Conservation (phyloP, 2,113 vertebrate genomes). For the Rutilus rutilus region DNA sequence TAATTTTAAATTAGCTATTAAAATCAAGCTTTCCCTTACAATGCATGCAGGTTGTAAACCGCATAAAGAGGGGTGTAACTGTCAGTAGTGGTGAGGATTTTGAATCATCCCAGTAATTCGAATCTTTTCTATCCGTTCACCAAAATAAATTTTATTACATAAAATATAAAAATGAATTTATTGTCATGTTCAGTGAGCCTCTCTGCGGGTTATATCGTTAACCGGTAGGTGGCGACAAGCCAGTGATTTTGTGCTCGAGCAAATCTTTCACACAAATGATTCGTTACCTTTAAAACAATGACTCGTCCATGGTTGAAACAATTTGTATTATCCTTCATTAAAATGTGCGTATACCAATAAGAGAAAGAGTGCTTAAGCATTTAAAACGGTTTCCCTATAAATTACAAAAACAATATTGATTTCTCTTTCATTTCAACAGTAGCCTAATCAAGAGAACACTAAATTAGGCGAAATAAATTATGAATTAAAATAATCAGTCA, state of each 20-base stretch:
- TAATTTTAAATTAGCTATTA: not conserved
- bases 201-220: not conserved
- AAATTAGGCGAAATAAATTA: not conserved
- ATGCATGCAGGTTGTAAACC: not conserved
- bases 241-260: not conserved
- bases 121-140: not conserved
- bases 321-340: not conserved
- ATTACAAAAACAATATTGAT: not conserved
- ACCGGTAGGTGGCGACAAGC: not conserved
- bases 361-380: not conserved
- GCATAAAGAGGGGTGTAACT: not conserved
- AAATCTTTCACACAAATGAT: not conserved
- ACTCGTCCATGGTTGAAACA: not conserved
- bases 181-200: not conserved
- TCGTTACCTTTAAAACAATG: not conserved
- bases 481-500: not conserved
- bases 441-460: not conserved
- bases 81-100: not conserved
- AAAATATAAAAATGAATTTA: not conserved
- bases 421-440: not conserved
- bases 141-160: not conserved
- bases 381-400: not conserved
- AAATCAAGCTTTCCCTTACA: not conserved
- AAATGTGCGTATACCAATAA: not conserved
- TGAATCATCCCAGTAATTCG: not conserved